phyloP scores from a whole-genome alignment of 2,113 vertebrate genomes.

The Tonatia bakeri region DNA sequence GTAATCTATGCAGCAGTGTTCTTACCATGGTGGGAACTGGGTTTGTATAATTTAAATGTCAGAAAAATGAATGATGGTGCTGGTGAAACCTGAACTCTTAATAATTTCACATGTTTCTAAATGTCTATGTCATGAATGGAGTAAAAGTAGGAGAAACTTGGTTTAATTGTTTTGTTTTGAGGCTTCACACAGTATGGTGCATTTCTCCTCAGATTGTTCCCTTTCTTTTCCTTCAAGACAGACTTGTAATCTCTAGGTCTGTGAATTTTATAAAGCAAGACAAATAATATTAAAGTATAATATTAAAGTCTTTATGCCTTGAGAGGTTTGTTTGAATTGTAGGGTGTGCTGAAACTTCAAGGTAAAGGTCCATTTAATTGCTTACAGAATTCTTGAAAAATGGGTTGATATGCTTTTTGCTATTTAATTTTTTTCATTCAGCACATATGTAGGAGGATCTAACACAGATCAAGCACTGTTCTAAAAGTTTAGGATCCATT shows the following conservation, averaged over 20 bases:
- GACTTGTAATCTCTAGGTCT: neutral
- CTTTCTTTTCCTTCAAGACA: neutral
- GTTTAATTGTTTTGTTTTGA: neutral
- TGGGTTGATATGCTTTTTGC: neutral
- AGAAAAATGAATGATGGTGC: neutral
- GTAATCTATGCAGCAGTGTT: neutral
- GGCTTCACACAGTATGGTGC: neutral
- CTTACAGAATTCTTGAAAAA: slow-evolving; percentile 12
- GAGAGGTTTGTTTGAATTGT: slow-evolving; percentile 37
- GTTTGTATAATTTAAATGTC: slow-evolving; percentile 45
- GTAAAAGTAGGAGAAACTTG: neutral
- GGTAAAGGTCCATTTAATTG: neutral
- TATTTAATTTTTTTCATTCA: neutral
- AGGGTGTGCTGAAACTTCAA: neutral
- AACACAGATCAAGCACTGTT: neutral
- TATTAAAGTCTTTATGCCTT: slow-evolving; percentile 1
- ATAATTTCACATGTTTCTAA: neutral
- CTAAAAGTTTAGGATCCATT: neutral
- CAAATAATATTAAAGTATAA: neutral
- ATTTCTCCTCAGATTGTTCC: neutral
- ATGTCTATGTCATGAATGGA: neutral
- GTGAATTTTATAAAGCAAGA: neutral
- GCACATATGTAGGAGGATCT: neutral
- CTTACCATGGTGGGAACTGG: neutral
- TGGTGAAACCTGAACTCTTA: slow-evolving; percentile 11